These are phyloP conservation scores for Acipenser transmontanus DNA, from an alignment of 2,797 vertebrate species.

Conservation along the genomic window DNA sequence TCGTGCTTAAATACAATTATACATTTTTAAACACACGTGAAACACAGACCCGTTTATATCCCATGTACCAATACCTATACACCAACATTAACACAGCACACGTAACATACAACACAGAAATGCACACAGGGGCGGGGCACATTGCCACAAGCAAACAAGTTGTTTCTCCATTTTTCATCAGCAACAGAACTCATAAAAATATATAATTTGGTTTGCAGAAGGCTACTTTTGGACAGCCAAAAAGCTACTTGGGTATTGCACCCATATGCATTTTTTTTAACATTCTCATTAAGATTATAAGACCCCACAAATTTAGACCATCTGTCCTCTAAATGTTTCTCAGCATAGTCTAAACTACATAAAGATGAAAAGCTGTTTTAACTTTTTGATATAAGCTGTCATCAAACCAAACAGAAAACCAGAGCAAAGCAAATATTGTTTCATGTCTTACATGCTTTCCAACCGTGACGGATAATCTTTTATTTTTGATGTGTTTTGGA, in stretches of 20 bases:
- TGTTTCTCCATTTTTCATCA: too few species aligned
- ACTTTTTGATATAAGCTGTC: conserved; percentile 48
- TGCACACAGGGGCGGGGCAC: too few species aligned
- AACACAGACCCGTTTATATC: too few species aligned
- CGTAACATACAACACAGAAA: too few species aligned
- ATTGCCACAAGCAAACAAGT: too few species aligned
- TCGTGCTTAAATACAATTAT: too few species aligned
- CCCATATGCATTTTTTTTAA: conserved; percentile 31
- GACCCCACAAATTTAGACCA: conserved; percentile 50
- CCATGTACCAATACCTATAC: too few species aligned
- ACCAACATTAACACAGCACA: too few species aligned
- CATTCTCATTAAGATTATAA: conserved; percentile 50
- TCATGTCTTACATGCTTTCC: conserved; percentile 39
- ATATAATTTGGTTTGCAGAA: conserved; percentile 18
- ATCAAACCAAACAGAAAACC: conserved; percentile 48
- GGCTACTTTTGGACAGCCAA: conserved; percentile 38
- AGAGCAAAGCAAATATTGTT: conserved; percentile 58
- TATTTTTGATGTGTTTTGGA: conserved; percentile 43
- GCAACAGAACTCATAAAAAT: neutral
- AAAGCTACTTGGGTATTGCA: conserved; percentile 38
- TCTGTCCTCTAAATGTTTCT: conserved; percentile 50
- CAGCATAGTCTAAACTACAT: conserved; percentile 34
- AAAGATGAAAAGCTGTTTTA: conserved; percentile 44
- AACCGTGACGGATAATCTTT: conserved; percentile 42
- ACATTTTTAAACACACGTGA: too few species aligned